A percentile compares a stretch with the other conserved stretches of the same genome.
These are phyloP conservation scores for Aphelocoma californica DNA, from an alignment of 2,797 vertebrate genomes.

Conservation along the genomic window DNA sequence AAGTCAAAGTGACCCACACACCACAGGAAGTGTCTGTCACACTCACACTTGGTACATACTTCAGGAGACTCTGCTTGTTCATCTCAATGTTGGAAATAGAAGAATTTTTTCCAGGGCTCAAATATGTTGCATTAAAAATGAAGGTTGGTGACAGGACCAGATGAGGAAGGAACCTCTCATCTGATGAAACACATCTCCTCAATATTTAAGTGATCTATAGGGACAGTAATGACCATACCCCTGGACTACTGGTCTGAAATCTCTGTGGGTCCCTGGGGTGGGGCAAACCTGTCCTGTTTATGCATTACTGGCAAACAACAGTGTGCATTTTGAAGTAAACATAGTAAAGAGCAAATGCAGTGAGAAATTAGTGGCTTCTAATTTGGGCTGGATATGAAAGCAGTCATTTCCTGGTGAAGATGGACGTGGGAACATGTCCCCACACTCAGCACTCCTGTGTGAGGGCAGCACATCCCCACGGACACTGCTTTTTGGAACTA, in stretches of 20 bases:
- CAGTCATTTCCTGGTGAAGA: neutral
- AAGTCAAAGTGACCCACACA: neutral
- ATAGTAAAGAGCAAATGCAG: neutral
- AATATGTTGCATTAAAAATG: neutral
- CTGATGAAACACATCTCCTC: neutral
- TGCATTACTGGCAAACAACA: neutral
- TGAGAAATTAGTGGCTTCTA: neutral
- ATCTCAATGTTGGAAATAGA: neutral
- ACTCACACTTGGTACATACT: neutral
- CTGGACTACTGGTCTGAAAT: neutral
- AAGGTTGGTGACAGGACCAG: neutral
- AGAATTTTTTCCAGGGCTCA: neutral
- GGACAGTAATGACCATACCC: neutral
- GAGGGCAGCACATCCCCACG: neutral
- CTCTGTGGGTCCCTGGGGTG: neutral
- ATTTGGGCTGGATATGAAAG: neutral
- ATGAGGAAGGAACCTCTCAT: neutral
- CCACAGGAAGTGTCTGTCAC: neutral
- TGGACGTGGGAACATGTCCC: neutral
- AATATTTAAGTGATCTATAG: accelerated
- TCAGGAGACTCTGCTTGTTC: neutral
- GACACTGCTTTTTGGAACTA: neutral
- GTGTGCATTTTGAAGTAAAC: neutral
- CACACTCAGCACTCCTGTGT: accelerated
- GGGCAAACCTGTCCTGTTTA: neutral